These are phyloP conservation scores for Catocala fraxini DNA, from an alignment of 2,888 invertebrate genomes.

Conservation along the genomic window DNA sequence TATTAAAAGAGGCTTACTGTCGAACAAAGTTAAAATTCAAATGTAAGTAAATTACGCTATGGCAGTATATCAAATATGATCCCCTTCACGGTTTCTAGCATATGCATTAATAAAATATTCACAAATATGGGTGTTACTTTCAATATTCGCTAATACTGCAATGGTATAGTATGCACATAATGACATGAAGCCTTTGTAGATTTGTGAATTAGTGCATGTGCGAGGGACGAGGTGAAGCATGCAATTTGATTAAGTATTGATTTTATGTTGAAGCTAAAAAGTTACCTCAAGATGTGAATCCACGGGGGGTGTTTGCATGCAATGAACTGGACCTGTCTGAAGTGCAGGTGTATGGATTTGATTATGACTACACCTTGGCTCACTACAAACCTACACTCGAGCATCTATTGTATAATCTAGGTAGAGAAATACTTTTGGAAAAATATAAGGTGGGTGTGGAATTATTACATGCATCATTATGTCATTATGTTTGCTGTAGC, in stretches of 20 bases:
- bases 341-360: constrained; percentile 98
- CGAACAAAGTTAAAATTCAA: constrained; percentile 90
- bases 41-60: constrained; percentile 86
- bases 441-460: constrained; percentile 93
- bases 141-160: no score
- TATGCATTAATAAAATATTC: no score
- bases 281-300: constrained; percentile 94
- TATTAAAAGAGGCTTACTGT: constrained; percentile 89
- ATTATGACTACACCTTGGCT: constrained; percentile 99
- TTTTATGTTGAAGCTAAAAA: constrained; percentile 91
- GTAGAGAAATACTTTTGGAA: constrained; percentile 94
- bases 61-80: no score
- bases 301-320: constrained; percentile 97
- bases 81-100: no score
- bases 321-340: constrained; percentile 97
- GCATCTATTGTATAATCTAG: constrained; percentile 96
- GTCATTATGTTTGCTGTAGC: neutral
- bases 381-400: constrained; percentile 97
- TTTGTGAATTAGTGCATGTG: no score
- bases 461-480: constrained; percentile 7
- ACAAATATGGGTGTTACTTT: no score
- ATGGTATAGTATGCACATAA: no score
- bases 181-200: no score
- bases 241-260: neutral
- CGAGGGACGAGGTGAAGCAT: neutral